A percentile compares a stretch with the other conserved stretches of the same genome.
phyloP scores from a whole-genome alignment of 2,888 invertebrate species.

The Hipparchia semele region DNA sequence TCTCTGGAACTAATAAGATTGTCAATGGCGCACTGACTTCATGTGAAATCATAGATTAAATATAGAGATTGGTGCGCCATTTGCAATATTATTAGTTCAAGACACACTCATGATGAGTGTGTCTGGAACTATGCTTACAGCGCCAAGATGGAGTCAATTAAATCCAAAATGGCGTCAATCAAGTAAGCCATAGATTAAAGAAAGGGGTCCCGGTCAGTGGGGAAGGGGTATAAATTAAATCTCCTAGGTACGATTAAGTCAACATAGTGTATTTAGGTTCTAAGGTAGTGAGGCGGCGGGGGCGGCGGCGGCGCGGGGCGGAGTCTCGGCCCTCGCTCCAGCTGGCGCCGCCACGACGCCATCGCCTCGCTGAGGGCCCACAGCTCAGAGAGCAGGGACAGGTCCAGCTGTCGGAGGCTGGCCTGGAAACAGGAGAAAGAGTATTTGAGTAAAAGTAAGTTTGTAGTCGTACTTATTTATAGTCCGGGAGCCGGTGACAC shows the following conservation, averaged over 20 bases:
- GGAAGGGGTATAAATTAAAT: slow-evolving; percentile 15
- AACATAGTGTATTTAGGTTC: slow-evolving; percentile 55
- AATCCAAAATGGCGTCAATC: no score
- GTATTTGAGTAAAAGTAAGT: background rate
- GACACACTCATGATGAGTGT: no score
- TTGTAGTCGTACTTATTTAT: background rate
- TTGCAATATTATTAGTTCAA: no score
- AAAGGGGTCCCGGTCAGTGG: background rate
- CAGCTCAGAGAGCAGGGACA: slow-evolving; percentile 94
- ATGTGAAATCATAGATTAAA: no score
- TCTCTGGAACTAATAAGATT: no score
- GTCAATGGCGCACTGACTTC: no score
- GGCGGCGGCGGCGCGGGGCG: slow-evolving; percentile 79
- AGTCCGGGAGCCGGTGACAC: no score
- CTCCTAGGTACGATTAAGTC: slow-evolving; percentile 11
- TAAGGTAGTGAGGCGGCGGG: slow-evolving; percentile 75
- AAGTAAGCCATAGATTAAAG: no score
- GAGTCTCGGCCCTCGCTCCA: slow-evolving; percentile 78
- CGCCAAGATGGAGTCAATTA: no score
- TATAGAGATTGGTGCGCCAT: no score
- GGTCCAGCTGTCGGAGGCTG: slow-evolving; percentile 93
- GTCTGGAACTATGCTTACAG: no score
- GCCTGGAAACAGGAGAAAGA: slow-evolving; percentile 84
- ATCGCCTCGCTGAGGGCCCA: slow-evolving; percentile 97
- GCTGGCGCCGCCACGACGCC: slow-evolving; percentile 88